Percentiles rank a stretch among this genome's conserved stretches.
Conservation (phyloP, 1,140 invertebrate genomes). For the Drosophila triauraria region DNA sequence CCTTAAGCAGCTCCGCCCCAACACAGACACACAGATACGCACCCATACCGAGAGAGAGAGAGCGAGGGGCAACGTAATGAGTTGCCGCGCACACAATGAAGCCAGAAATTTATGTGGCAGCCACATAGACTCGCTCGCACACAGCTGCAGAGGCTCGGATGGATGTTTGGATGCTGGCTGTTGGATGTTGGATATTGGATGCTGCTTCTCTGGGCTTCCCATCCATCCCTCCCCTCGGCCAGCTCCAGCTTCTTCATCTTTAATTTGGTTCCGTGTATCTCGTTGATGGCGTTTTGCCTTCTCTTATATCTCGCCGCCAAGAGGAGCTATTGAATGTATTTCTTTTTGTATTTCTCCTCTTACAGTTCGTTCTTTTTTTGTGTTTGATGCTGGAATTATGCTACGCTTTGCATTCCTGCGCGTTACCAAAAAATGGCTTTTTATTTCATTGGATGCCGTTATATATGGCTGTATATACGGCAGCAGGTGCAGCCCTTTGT, state of each 20-base stretch:
- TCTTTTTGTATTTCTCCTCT: constrained; percentile 42
- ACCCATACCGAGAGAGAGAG: constrained; percentile 4
- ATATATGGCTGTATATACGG: constrained; percentile 13
- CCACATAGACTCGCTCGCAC: constrained; percentile 65
- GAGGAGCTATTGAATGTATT: constrained; percentile 63
- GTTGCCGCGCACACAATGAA: constrained; percentile 53
- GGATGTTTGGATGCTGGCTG: constrained; percentile 3
- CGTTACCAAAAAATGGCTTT: constrained; percentile 27
- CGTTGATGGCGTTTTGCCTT: constrained; percentile 82
- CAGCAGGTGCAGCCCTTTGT: constrained; percentile 47
- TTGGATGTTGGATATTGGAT: constrained; percentile 2
- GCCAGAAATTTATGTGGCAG: constrained; percentile 75
- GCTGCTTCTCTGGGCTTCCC: constrained; percentile 10
- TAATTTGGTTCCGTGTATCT: constrained; percentile 83
- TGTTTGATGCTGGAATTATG: constrained; percentile 71
- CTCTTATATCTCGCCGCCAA: constrained; percentile 76
- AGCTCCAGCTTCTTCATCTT: constrained; percentile 73
- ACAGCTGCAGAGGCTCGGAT: constrained; percentile 35
- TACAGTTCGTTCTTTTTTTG: constrained; percentile 16
- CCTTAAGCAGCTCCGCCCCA: constrained; percentile 84
- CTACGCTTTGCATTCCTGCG: constrained; percentile 73
- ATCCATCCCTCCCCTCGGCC: not conserved
- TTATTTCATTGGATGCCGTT: constrained; percentile 45
- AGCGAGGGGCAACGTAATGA: constrained; percentile 54
- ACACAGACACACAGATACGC: constrained; percentile 54